Conservation (phyloP, 2,113 vertebrate species). For the Burhinus oedicnemus region DNA sequence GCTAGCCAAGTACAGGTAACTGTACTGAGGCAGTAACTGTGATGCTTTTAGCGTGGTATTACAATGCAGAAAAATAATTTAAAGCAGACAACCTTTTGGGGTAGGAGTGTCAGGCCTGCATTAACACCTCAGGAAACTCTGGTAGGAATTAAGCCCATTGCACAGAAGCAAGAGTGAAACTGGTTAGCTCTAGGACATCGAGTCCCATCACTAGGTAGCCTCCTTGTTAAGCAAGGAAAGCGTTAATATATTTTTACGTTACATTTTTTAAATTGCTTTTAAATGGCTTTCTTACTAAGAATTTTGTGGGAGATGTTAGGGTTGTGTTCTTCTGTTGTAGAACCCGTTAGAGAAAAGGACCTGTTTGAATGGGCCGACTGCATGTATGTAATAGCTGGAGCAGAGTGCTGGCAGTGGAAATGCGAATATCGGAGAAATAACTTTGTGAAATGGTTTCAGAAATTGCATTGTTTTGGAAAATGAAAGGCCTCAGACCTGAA, state of each 20-base stretch:
- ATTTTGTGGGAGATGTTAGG: not conserved
- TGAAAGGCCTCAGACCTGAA: not conserved
- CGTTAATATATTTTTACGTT: not conserved
- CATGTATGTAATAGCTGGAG: not conserved
- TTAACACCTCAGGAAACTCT: not conserved
- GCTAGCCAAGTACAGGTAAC: fast-evolving
- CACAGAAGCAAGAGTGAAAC: not conserved
- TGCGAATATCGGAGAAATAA: not conserved
- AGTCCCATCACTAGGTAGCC: not conserved
- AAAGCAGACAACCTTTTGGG: not conserved
- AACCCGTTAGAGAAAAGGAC: not conserved
- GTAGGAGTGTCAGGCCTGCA: fast-evolving
- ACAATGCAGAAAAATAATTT: not conserved
- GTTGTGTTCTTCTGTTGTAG: not conserved
- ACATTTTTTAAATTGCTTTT: not conserved
- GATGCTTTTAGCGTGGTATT: not conserved
- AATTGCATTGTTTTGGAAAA: not conserved
- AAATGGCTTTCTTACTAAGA: not conserved
- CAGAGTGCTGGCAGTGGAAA: fast-evolving
- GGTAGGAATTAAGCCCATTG: not conserved
- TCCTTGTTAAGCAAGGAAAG: not conserved
- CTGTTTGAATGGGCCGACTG: fast-evolving
- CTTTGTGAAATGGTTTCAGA: not conserved
- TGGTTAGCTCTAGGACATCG: fast-evolving
- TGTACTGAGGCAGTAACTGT: not conserved